Conservation (phyloP, 35 echinoderm and acorn worm genomes). For the Ophiothrix spiculata region DNA sequence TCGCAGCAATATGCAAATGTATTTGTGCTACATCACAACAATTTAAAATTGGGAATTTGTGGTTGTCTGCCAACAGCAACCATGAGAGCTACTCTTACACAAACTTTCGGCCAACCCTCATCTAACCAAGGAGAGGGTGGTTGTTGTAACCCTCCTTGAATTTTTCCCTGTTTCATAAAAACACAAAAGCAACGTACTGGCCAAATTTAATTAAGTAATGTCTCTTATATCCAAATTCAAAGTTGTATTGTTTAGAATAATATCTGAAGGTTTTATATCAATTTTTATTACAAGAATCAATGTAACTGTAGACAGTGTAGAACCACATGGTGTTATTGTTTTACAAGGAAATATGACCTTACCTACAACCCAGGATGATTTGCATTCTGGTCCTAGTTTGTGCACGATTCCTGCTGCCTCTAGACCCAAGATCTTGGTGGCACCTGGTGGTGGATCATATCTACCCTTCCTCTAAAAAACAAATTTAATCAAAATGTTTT, state of each 20-base stretch:
- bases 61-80: no score
- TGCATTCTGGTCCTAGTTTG: constrained; percentile 10
- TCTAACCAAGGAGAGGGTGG: no score
- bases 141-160: no score
- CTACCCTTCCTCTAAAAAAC: constrained; percentile 23
- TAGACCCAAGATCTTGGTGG: constrained; percentile 43
- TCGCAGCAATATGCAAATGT: no score
- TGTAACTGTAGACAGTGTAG: neutral
- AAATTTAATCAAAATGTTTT: no score
- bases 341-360: neutral
- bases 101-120: no score
- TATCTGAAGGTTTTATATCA: neutral
- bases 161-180: no score
- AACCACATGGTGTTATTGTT: neutral
- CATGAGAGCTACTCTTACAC: no score
- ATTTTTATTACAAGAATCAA: neutral
- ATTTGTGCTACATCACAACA: no score
- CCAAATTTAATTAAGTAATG: no score
- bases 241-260: neutral
- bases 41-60: no score
- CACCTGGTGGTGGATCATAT: constrained; percentile 35
- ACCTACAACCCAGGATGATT: constrained; percentile 41
- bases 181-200: no score
- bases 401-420: constrained; percentile 49
- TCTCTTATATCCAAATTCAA: neutral